phyloP scores from a whole-genome alignment of 2,797 vertebrate species.

The Hyperoplus lanceolatus region DNA sequence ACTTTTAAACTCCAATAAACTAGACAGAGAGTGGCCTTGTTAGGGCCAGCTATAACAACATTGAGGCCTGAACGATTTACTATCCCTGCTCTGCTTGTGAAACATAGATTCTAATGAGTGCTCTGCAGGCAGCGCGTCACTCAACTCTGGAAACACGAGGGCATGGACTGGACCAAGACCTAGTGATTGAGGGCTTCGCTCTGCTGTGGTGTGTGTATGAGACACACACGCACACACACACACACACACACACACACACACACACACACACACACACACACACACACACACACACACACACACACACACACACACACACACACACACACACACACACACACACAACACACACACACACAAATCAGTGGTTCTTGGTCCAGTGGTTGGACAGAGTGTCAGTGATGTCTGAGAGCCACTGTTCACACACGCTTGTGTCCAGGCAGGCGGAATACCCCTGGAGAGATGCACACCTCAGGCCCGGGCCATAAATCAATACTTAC shows the following conservation, averaged over 20 bases:
- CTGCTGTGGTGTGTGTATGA: conserved; percentile 62
- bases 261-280: conserved; percentile 62
- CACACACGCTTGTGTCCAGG: conserved; percentile 73
- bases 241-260: neutral
- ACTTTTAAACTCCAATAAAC: conserved; percentile 80
- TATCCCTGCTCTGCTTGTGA: conserved; percentile 85
- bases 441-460: conserved; percentile 71
- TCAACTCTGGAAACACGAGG: conserved; percentile 72
- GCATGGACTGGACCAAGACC: conserved; percentile 73
- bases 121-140: conserved; percentile 77
- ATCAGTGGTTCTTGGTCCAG: conserved; percentile 80
- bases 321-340: conserved; percentile 42
- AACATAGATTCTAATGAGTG: conserved; percentile 87
- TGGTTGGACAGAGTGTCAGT: conserved; percentile 80
- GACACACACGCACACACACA: conserved; percentile 44
- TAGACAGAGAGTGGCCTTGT: conserved; percentile 85
- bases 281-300: conserved; percentile 70
- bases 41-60: conserved; percentile 85
- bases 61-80: conserved; percentile 84
- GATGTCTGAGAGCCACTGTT: conserved; percentile 83
- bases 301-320: conserved; percentile 28
- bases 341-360: conserved; percentile 76
- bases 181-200: conserved; percentile 79
- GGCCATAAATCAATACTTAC: conserved; percentile 79
- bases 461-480: conserved; percentile 69